Base-by-base conservation (phyloP, 2,113 vertebrate species). In the Rhinichthys klamathensis region DNA sequence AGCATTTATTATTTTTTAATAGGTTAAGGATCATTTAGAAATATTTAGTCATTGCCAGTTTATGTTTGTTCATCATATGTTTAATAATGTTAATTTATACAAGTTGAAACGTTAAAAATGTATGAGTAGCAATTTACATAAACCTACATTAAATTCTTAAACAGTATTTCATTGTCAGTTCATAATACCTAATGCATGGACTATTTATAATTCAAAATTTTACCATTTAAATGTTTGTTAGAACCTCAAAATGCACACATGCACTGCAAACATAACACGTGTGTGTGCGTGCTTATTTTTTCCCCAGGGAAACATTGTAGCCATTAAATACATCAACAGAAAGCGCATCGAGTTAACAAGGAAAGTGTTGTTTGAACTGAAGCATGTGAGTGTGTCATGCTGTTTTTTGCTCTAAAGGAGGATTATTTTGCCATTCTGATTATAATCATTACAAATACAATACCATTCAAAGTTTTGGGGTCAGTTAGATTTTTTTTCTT, bases 311-410 rank as follows among this genome's bases (percentile, higher is more conserved):
- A 98, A 99, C 89, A 93, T 98, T 0, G 94, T 97, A 81, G 97
- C 97, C 13, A 96, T 98, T 84, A 99, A 99, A 72, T 96, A 92
- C 18, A 91, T 98, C 85, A 96, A 94, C 92, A 94, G 93, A 75
- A 98, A 97, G 27, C 96, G 97, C 32, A 95, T 99, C 1, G 97
- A 99, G 74, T 91, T 98, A 85, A 97, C 96, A 0, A 93, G 97
- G 65, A 95, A 96, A 6, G 95, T 99, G 84, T 91, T 97, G 27
- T 99, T 99, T 83, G 97, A 99, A 84, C 94, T 99, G 21, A 99
- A 99, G 80, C 96, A 99, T 46, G 97, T 98, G 94, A 91, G 94
- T 90, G 25, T 49, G 15, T 60, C 6, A 63, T 80, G 82, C 27
- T 74, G 10, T 75, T 46, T 23, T 46, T 60, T 30, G 23, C 3